A percentile compares a stretch with the other conserved stretches of the same genome.
Evolutionary conservation across 2,888 invertebrate species (phyloP).

Genomic region (Monoplex corrugatus): DNA sequence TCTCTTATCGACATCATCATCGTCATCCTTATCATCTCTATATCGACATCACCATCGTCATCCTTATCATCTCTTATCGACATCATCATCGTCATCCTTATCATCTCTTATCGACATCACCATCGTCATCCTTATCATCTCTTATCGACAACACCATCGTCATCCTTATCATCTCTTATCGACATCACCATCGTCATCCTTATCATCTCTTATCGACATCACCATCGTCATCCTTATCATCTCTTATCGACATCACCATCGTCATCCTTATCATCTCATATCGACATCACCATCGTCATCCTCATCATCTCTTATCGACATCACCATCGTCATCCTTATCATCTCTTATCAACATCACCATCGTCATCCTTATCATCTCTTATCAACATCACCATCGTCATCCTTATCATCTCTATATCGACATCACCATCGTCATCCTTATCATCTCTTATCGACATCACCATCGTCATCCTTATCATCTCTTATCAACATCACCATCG

Average conservation of each 20-base stretch:
- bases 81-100: not conserved
- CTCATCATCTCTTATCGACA: not conserved
- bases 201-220: not conserved
- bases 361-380: not conserved
- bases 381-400: not conserved
- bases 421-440: not conserved
- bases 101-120: not conserved
- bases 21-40: not conserved
- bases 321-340: not conserved
- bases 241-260: not conserved
- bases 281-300: not conserved
- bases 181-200: not conserved
- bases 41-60: not conserved
- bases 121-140: not conserved
- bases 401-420: not conserved
- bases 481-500: no score
- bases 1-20: not conserved
- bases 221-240: not conserved
- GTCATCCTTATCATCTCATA: not conserved
- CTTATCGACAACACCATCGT: not conserved
- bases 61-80: not conserved
- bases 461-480: not conserved
- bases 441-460: not conserved
- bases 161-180: not conserved
- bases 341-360: not conserved